Conservation (phyloP, 2,797 vertebrate species). For the Xyrichtys novacula region DNA sequence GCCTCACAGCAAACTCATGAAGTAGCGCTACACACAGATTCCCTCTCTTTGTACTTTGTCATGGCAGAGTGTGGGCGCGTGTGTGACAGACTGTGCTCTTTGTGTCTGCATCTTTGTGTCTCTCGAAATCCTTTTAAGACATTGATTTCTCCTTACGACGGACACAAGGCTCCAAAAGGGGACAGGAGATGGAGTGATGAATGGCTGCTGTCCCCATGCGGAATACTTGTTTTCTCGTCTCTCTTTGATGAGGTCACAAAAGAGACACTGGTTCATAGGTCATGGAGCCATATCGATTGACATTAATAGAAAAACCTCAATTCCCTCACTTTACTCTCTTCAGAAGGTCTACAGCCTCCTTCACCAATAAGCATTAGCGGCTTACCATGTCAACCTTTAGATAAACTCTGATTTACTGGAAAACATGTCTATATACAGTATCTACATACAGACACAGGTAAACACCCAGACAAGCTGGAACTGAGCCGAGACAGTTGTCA, state of each 20-base stretch:
- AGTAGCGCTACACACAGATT: slow-evolving; percentile 54
- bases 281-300: slow-evolving; percentile 72
- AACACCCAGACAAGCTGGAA: background rate
- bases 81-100: slow-evolving; percentile 55
- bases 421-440: slow-evolving; percentile 3
- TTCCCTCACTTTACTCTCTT: slow-evolving; percentile 75
- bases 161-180: slow-evolving; percentile 70
- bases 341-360: slow-evolving; percentile 77
- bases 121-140: slow-evolving; percentile 65
- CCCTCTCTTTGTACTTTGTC: slow-evolving; percentile 49
- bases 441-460: slow-evolving; percentile 17
- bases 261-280: slow-evolving; percentile 73
- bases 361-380: slow-evolving; percentile 70
- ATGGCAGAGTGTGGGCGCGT: slow-evolving; percentile 24
- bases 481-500: too few species aligned
- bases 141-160: slow-evolving; percentile 76
- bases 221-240: slow-evolving; percentile 76
- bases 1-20: slow-evolving; percentile 64
- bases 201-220: slow-evolving; percentile 80
- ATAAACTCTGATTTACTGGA: slow-evolving; percentile 58
- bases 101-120: slow-evolving; percentile 67
- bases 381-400: slow-evolving; percentile 65
- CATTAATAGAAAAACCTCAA: slow-evolving; percentile 68
- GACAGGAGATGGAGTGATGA: slow-evolving; percentile 81
- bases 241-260: slow-evolving; percentile 81